Percentiles rank a stretch among this genome's conserved stretches.
Evolutionary conservation across 1,140 invertebrate genomes (phyloP).

Genomic region (Carposina sasakii): DNA sequence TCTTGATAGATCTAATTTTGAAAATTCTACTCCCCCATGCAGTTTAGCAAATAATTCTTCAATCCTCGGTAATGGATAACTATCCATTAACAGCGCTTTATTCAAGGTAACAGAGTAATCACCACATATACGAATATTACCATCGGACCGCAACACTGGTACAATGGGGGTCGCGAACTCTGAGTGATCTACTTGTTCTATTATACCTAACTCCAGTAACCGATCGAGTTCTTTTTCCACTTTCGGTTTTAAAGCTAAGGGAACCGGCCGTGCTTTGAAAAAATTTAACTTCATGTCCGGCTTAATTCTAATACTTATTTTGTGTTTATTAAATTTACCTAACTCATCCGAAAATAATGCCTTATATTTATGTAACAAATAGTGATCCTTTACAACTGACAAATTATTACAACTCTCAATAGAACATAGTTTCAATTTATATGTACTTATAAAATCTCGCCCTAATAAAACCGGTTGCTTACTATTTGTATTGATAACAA

Average conservation of each 20-base stretch:
- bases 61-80: conserved; percentile 10
- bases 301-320: not conserved
- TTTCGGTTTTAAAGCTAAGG: not conserved
- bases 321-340: not conserved
- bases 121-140: conserved; percentile 2
- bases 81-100: conserved; percentile 6
- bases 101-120: conserved; percentile 11
- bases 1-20: conserved; percentile 8
- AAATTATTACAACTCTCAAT: not conserved
- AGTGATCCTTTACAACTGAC: not conserved
- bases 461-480: not conserved
- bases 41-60: conserved; percentile 7
- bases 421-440: not conserved
- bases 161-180: conserved; percentile 9
- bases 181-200: not conserved
- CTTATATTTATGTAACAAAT: not conserved
- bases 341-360: not conserved
- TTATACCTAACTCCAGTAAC: not conserved
- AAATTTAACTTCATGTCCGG: not conserved
- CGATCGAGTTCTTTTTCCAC: not conserved
- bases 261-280: not conserved
- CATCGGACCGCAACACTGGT: not conserved
- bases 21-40: not conserved
- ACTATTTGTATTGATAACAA: not conserved
- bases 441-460: not conserved